Percentiles rank a stretch among this genome's conserved stretches.
Conservation (phyloP, 2,797 vertebrate genomes). For the Myoxocephalus aenaeus region DNA sequence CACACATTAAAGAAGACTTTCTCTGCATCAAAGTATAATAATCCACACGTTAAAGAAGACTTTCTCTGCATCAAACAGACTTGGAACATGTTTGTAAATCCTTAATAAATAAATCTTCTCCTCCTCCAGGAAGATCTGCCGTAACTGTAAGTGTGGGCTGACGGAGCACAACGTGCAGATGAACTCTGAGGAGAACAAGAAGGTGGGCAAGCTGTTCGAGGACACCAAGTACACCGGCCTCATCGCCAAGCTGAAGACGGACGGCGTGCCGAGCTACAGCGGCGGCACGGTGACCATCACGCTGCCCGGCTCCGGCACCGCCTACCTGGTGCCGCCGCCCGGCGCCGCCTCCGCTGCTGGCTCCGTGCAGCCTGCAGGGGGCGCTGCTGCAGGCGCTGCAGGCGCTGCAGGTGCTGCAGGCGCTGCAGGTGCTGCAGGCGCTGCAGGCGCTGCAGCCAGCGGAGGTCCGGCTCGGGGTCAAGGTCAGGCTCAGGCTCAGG, state of each 20-base stretch:
- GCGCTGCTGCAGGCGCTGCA: too few species aligned
- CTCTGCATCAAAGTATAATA: neutral
- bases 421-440: too few species aligned
- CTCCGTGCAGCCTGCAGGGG: slow-evolving; percentile 11
- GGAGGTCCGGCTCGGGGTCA: neutral
- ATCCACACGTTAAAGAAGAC: neutral
- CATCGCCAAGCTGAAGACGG: slow-evolving; percentile 95
- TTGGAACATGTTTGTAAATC: neutral
- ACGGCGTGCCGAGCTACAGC: slow-evolving; percentile 89
- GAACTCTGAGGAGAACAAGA: slow-evolving; percentile 92
- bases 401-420: too few species aligned
- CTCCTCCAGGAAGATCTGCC: slow-evolving; percentile 92
- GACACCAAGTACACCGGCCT: slow-evolving; percentile 97
- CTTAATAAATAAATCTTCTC: neutral
- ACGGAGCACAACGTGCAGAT: slow-evolving; percentile 93
- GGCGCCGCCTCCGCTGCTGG: slow-evolving; percentile 23
- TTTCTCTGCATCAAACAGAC: neutral
- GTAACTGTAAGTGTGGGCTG: slow-evolving; percentile 97
- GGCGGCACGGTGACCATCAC: slow-evolving; percentile 92
- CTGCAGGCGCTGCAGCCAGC: neutral
- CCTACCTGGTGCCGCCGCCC: slow-evolving; percentile 40
- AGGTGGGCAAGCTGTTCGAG: slow-evolving; percentile 96
- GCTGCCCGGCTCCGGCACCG: slow-evolving; percentile 82
- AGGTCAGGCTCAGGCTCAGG: neutral
- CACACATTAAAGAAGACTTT: neutral